Percentiles rank a stretch among this genome's conserved stretches.
Evolutionary conservation across 1,140 invertebrate genomes (phyloP).

Genomic region (Rhopalosiphum maidis): DNA sequence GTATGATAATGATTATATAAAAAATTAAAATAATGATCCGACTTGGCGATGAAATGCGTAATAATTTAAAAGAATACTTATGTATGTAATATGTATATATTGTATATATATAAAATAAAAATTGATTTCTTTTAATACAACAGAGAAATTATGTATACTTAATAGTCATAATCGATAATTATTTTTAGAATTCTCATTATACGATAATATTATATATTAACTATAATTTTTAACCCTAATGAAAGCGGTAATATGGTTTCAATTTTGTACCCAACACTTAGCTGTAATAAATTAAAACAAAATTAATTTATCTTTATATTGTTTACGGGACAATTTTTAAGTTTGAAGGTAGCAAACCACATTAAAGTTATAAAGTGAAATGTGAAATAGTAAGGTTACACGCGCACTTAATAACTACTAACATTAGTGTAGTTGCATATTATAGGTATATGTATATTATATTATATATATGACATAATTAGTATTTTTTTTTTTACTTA

Average conservation of each 20-base stretch:
- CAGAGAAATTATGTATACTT: not conserved
- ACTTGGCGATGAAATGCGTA: not conserved
- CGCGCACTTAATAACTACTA: not conserved
- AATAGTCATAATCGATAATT: not conserved
- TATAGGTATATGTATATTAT: too few species aligned
- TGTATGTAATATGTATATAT: too few species aligned
- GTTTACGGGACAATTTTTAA: not conserved
- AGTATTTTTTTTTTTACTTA: not conserved
- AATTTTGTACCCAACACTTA: not conserved
- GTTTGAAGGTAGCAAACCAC: not conserved
- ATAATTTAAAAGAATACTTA: not conserved
- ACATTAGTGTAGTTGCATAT: not conserved
- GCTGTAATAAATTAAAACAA: not conserved
- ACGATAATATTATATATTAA: not conserved
- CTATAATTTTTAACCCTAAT: slow-evolving; percentile 9
- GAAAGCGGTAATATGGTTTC: not conserved
- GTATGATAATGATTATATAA: not conserved
- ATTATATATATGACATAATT: not conserved
- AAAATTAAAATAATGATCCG: not conserved
- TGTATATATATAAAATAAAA: not conserved
- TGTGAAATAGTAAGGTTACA: not conserved
- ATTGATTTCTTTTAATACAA: not conserved
- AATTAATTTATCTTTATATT: not conserved
- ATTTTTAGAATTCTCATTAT: not conserved
- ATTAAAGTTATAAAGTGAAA: not conserved